Evolutionary conservation across 2,113 vertebrate species (phyloP), one percentile per base, ranked within the genome.

Genomic region (Orycteropus afer): DNA sequence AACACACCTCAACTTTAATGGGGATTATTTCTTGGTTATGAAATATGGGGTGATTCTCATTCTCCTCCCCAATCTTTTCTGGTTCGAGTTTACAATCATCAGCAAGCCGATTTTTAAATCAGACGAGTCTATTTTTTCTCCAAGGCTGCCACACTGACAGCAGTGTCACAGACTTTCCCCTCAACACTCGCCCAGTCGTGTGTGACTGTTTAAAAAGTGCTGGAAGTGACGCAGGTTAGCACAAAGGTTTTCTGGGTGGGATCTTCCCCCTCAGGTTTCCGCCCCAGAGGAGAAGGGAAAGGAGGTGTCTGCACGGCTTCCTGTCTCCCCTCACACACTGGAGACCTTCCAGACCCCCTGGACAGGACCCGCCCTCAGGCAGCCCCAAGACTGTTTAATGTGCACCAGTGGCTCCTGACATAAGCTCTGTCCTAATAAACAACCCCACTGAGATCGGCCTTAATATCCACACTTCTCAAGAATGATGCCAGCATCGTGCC

Each of bases 211-310:
- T 49, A 63, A 49, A 84, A 77, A 34, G 14, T 0, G 88, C 55
- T 84, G 92, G 92, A 93, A 83, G 84, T 88, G 93, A 86, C 10
- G 3, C 63, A 0, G 57, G 51, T 65, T 9, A 23, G 76, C 95
- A 97, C 97, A 96, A 97, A 97, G 78, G 82, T 40, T 93, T 96
- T 96, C 95, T 96, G 97, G 96, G 96, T 96, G 95, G 97, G 95
- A 80, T 83, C 93, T 90, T 96, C 51, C 95, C 91, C 73, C 83
- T 89, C 80, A 61, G 42, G 87, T 84, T 97, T 95, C 97, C 92
- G 27, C 23, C 49, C 61, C 69, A 34, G 23, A 40, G 20, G 22
- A 88, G 89, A 87, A 94, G 95, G 97, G 90, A 96, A 95, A 95
- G 95, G 95, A 89, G 87, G 88, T 57, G 95, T 83, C 77, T 42